A percentile compares a stretch with the other conserved stretches of the same genome.
phyloP scores from a whole-genome alignment of 2,797 vertebrate genomes.

The Prionace glauca region DNA sequence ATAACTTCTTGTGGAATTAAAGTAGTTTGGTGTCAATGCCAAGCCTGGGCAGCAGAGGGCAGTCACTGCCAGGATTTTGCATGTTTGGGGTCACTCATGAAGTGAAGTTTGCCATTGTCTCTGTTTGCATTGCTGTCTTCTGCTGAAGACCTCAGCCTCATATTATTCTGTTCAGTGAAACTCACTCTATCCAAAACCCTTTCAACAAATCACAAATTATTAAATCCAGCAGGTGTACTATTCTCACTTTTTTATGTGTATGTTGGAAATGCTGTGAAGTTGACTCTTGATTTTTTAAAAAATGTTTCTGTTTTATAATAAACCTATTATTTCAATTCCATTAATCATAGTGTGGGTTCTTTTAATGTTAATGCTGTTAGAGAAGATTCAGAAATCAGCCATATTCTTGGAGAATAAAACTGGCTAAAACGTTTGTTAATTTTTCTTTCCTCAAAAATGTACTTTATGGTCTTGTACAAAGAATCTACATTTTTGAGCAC shows the following conservation, averaged over 20 bases:
- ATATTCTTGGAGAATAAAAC: not conserved
- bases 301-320: not conserved
- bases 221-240: not conserved
- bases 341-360: not conserved
- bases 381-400: not conserved
- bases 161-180: not conserved
- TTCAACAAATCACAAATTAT: not conserved
- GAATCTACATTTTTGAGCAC: not conserved
- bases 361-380: not conserved
- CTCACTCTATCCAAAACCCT: not conserved
- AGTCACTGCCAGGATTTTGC: not conserved
- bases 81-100: not conserved
- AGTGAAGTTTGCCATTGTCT: not conserved
- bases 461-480: not conserved
- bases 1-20: not conserved
- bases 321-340: not conserved
- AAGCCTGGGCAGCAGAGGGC: not conserved
- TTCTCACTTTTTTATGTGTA: not conserved
- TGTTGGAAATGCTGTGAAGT: not conserved
- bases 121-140: not conserved
- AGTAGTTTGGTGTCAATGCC: not conserved
- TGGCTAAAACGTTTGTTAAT: not conserved
- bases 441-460: not conserved
- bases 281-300: not conserved
- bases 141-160: not conserved